A percentile compares a stretch with the other conserved stretches of the same genome.
Conservation (phyloP, 2,113 vertebrate species). For the Lophochroa leadbeateri region DNA sequence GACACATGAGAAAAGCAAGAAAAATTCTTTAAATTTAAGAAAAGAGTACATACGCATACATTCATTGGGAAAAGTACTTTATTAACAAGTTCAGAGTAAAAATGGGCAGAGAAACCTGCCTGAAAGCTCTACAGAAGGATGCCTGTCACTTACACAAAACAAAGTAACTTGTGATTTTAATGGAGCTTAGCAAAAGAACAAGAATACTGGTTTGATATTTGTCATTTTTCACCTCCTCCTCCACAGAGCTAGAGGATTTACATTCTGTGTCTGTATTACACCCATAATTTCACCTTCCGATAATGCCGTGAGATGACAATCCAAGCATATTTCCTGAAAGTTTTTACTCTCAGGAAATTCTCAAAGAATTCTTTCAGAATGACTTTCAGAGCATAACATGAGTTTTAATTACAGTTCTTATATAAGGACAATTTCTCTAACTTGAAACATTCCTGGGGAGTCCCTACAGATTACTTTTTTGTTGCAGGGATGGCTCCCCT, state of each 20-base stretch:
- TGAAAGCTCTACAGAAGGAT: not conserved
- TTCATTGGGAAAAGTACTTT: not conserved
- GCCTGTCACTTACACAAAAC: not conserved
- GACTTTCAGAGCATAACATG: not conserved
- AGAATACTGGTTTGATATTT: too few species aligned
- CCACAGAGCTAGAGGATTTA: too few species aligned
- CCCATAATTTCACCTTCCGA: too few species aligned
- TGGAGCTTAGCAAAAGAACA: too few species aligned
- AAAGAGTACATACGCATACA: accelerated
- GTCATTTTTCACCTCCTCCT: too few species aligned
- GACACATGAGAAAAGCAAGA: not conserved
- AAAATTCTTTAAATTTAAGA: not conserved
- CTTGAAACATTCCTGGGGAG: not conserved
- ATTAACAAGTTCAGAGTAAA: not conserved
- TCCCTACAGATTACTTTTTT: not conserved
- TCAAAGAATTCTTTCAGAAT: not conserved
- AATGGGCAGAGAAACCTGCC: not conserved
- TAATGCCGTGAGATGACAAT: too few species aligned
- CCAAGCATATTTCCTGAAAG: too few species aligned
- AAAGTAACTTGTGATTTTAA: not conserved
- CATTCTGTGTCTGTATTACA: too few species aligned
- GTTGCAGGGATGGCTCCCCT: not conserved
- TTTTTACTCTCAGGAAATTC: not conserved
- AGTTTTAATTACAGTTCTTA: conserved; percentile 13
- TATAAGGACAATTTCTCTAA: not conserved